These are phyloP conservation scores for Triplophysa dalaica DNA, from an alignment of 2,113 vertebrate species.

Conservation along the genomic window DNA sequence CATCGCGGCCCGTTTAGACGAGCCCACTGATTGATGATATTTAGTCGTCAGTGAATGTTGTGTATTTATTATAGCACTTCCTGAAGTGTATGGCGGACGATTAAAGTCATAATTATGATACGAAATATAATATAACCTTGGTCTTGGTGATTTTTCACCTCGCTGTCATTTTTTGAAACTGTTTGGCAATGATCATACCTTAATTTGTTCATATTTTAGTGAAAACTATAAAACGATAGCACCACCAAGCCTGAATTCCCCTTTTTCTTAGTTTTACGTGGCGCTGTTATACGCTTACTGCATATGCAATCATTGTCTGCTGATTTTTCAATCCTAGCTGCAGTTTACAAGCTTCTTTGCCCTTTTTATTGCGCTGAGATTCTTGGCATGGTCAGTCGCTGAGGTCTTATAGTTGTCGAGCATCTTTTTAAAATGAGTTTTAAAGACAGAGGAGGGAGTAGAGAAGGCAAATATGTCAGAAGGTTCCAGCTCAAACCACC, in stretches of 20 bases:
- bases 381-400: conserved; percentile 47
- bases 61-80: conserved; percentile 42
- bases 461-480: conserved; percentile 50
- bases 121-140: conserved; percentile 26
- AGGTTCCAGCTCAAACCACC: conserved; percentile 55
- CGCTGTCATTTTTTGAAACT: conserved; percentile 40
- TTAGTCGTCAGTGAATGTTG: conserved; percentile 45
- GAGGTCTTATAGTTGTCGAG: conserved; percentile 43
- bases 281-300: conserved; percentile 47
- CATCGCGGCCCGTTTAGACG: conserved; percentile 52
- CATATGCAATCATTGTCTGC: conserved; percentile 55
- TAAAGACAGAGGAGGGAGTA: conserved; percentile 29
- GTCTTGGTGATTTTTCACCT: conserved; percentile 33
- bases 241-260: conserved; percentile 39
- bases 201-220: conserved; percentile 9
- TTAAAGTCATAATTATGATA: conserved; percentile 32
- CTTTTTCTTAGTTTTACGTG: conserved; percentile 50
- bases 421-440: conserved; percentile 51
- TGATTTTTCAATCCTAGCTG: conserved; percentile 52
- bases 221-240: conserved; percentile 22
- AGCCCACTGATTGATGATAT: conserved; percentile 58
- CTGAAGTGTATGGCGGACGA: background rate
- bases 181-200: background rate
- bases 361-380: conserved; percentile 37
- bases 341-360: conserved; percentile 43